Evolutionary conservation across 2,888 invertebrate genomes (phyloP).

Genomic region (Hydrotaea diabolus): DNA sequence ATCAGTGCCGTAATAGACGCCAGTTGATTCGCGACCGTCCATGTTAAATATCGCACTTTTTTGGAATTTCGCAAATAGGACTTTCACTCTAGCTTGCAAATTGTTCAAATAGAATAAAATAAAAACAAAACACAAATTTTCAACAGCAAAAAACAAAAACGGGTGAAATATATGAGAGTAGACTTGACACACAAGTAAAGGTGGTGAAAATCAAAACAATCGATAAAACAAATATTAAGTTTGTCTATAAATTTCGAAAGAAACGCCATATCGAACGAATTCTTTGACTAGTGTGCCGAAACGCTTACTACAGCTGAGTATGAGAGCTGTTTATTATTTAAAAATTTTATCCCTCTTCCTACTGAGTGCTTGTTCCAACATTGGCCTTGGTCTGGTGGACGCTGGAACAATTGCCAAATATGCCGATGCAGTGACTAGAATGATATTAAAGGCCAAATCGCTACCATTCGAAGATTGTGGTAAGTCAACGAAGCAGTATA

Average conservation of each 20-base stretch:
- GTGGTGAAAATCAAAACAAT: conserved; percentile 1
- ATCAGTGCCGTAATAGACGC: conserved; percentile 32
- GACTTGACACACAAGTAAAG: neutral
- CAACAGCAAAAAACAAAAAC: neutral
- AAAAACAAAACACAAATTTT: neutral
- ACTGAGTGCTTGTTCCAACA: neutral
- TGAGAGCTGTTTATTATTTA: conserved; percentile 51
- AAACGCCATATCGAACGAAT: neutral
- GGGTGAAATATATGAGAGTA: neutral
- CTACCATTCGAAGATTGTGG: conserved; percentile 77
- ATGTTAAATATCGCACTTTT: conserved; percentile 36
- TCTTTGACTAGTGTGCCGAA: conserved; percentile 26
- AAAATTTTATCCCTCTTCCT: conserved; percentile 52
- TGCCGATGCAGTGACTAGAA: conserved; percentile 36
- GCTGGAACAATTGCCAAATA: conserved; percentile 35
- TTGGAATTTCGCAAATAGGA: neutral
- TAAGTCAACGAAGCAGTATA: conserved; percentile 67
- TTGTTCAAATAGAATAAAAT: conserved; percentile 10
- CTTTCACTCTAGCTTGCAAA: neutral
- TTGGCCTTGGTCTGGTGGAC: conserved; percentile 3
- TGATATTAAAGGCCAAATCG: conserved; percentile 68
- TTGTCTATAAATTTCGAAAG: conserved; percentile 40
- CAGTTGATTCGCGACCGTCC: conserved; percentile 50
- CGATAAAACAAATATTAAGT: conserved; percentile 39
- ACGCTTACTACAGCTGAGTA: conserved; percentile 6